Evolutionary conservation across 1,140 invertebrate species (phyloP), one percentile per base, ranked within the genome.

Genomic region (Lucilia cuprina): DNA sequence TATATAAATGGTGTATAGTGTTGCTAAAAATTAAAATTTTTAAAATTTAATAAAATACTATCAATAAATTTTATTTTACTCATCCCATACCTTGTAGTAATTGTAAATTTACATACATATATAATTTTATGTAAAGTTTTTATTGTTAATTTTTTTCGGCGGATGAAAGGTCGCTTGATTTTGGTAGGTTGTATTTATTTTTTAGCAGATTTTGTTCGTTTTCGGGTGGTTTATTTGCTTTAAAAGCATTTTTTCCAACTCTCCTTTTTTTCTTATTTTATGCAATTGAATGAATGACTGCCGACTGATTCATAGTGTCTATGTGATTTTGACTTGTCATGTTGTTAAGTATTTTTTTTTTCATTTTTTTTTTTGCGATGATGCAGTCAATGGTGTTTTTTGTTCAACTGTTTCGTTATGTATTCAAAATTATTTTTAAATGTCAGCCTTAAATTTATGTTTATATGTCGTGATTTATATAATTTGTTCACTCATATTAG

Each of bases 401-500:
- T 21, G 9, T 55, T 55, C 1, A 12, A 12, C 17, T 78, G 35
- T 21, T 47, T 30, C 7, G 75, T 80, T 41, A 47, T 80, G 17
- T 78, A 4, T 78, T 49, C 35, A 30, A 80, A 80, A 80, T 80
- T 80, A n/a, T 80, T 41, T 41, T 80, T 80, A 80, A 80, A 80
- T 80, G 77, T 80, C 77, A 80, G 47, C n/a, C 10, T 78, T 19
- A 7, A 78, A 41, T 78, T 78, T 41, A 78, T 78, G 75, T 78
- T 78, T 41, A 78, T 78, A 47, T 78, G 41, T 78, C 75, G 75
- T 41, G 35, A 78, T 80, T 80, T 78, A 13, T 49, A 35, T 50
- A 50, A 49, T 80, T 80, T 19, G 21, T 25, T 70, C 41, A 7
- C 19, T 21, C 65, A 70, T 70, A 70, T 70, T 70, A 70, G 65